Evolutionary conservation across 2,888 invertebrate species (phyloP), one percentile per base, ranked within the genome.

Genomic region (Hirtodrosophila duncani): DNA sequence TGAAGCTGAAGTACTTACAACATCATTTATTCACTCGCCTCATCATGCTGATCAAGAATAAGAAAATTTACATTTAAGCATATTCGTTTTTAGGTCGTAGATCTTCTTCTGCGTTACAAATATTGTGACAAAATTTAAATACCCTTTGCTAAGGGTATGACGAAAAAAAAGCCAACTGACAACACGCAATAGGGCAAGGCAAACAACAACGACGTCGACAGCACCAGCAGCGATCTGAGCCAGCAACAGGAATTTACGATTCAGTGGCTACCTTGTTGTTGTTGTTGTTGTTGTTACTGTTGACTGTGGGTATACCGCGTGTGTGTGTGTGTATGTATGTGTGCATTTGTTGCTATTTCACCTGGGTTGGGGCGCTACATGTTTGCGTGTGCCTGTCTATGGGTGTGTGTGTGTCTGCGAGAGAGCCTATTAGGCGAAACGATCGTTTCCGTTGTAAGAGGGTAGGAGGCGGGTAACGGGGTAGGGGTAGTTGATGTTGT

Each of bases 151-250:
- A n/a, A n/a, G n/a, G n/a, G n/a, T n/a, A n/a, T n/a, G n/a, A n/a
- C n/a, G n/a, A 16, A 43, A 53, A 53, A 43, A 49, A 29, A 50
- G 44, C 43, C 59, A 58, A 80, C 70, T 82, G 81, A 81, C 82
- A 84, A 81, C 85, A 84, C 84, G 84, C 85, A 85, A 84, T 85
- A 85, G 85, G 85, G 84, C 85, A 84, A 85, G 85, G 85, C 85
- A 85, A 85, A 84, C 84, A 83, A 75, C 75, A 75, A 70, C 48
- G 26, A 29, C 58, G 50, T 36, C 63, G 48, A 37, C 63, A 53
- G 39, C 48, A 43, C 56, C 63, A 44, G 49, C 48, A 31, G 2
- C 33, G 33, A 57, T 33, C 70, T 65, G 64, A 72, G 60, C 67
- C 77, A 81, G 81, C 77, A 71, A 80, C 68, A 69, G 79, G 78